Evolutionary conservation across 2,888 invertebrate species (phyloP).

Genomic region (Prenolepis imparis): DNA sequence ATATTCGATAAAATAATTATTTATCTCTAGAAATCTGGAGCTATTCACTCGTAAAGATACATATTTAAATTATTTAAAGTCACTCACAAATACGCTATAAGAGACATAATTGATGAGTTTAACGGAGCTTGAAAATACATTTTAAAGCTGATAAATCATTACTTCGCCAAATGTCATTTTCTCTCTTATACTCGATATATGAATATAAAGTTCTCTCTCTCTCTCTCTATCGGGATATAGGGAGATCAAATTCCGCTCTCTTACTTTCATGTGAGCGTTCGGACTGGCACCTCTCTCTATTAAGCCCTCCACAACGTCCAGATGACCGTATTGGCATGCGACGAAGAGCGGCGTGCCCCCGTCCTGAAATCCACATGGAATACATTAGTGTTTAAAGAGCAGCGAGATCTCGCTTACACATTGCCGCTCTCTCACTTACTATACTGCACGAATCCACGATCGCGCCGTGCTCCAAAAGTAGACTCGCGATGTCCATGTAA

Average conservation of each 20-base stretch:
- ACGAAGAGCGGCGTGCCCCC: slow-evolving; percentile 98
- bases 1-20: not conserved
- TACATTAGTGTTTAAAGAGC: slow-evolving; percentile 39
- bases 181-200: not conserved
- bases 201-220: not conserved
- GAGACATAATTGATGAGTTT: not conserved
- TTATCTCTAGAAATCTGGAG: not conserved
- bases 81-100: too few species aligned
- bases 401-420: slow-evolving; percentile 15
- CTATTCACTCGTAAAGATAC: not conserved
- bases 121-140: not conserved
- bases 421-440: slow-evolving; percentile 87
- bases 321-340: slow-evolving; percentile 96
- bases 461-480: slow-evolving; percentile 93
- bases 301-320: slow-evolving; percentile 94
- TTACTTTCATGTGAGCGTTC: slow-evolving; percentile 94
- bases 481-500: slow-evolving; percentile 92
- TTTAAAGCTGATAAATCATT: not conserved
- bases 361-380: slow-evolving; percentile 89
- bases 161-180: not conserved
- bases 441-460: slow-evolving; percentile 93
- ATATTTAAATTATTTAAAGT: not conserved
- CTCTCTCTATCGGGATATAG: too few species aligned
- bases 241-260: slow-evolving; percentile 38
- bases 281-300: slow-evolving; percentile 93